These are phyloP conservation scores for Drosophila anomalipes DNA, from an alignment of 2,888 invertebrate genomes.

Conservation along the genomic window DNA sequence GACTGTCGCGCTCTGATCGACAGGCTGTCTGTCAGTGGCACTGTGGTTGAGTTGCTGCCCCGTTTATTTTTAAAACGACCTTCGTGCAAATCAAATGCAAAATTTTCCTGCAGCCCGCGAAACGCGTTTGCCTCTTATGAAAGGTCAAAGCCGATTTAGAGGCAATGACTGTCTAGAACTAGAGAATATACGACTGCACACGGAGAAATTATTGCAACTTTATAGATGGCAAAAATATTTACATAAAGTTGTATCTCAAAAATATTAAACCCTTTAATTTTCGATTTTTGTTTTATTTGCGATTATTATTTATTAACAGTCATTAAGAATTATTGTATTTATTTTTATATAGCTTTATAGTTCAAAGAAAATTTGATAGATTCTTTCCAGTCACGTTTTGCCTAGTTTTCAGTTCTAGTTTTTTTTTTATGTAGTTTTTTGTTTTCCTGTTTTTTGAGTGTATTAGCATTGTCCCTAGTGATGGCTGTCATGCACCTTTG, in stretches of 20 bases:
- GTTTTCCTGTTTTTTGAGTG: neutral
- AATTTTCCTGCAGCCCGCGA: conserved; percentile 59
- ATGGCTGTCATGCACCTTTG: neutral
- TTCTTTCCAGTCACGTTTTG: neutral
- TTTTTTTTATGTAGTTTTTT: neutral
- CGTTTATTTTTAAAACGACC: conserved; percentile 77
- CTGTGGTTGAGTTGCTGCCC: conserved; percentile 33
- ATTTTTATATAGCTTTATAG: neutral
- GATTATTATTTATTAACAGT: neutral
- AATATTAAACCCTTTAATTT: neutral
- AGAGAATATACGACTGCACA: conserved; percentile 10
- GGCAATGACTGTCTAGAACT: conserved; percentile 34
- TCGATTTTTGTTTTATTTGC: neutral
- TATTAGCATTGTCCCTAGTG: neutral
- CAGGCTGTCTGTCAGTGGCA: conserved; percentile 44
- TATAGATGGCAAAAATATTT: neutral
- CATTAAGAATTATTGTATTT: neutral
- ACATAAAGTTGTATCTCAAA: too few species aligned
- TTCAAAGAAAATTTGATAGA: neutral
- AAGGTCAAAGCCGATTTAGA: conserved; percentile 77
- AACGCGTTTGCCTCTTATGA: conserved; percentile 67
- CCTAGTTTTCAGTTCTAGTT: too few species aligned
- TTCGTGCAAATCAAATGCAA: conserved; percentile 77
- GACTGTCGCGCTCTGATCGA: conserved; percentile 58
- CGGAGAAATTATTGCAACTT: neutral